Conservation (phyloP, 1,140 invertebrate species). For the Calephelis nemesis region DNA sequence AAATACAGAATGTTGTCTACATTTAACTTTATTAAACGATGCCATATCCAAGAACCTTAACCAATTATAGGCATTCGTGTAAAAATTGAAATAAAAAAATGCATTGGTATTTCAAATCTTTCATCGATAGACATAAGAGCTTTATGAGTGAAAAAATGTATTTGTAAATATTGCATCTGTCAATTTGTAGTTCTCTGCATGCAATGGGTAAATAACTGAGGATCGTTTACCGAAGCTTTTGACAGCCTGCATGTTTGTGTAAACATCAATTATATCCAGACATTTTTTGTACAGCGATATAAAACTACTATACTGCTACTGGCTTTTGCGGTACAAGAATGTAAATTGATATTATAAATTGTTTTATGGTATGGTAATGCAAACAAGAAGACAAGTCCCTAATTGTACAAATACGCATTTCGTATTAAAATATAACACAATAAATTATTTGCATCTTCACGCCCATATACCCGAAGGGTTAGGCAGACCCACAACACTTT, state of each 20-base stretch:
- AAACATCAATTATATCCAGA: slow-evolving; percentile 51
- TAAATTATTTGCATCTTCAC: too few species aligned
- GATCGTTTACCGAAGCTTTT: slow-evolving; percentile 69
- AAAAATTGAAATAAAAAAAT: not conserved
- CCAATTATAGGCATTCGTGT: slow-evolving; percentile 9
- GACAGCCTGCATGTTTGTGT: slow-evolving; percentile 59
- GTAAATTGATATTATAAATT: too few species aligned
- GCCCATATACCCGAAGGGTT: too few species aligned
- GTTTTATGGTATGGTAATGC: too few species aligned
- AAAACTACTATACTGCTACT: not conserved
- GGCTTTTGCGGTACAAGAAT: too few species aligned
- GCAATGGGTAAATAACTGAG: slow-evolving; percentile 61
- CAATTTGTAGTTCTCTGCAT: slow-evolving; percentile 61
- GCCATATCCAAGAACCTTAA: not conserved
- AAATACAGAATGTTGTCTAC: not conserved
- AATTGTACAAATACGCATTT: too few species aligned
- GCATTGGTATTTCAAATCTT: not conserved
- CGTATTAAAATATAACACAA: too few species aligned
- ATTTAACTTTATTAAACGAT: slow-evolving; percentile 23
- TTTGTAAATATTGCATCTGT: slow-evolving; percentile 45
- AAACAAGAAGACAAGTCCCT: too few species aligned
- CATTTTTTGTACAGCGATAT: slow-evolving; percentile 26
- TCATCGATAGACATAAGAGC: slow-evolving; percentile 11
- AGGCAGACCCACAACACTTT: too few species aligned
- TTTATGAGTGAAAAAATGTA: slow-evolving; percentile 14